Evolutionary conservation across 2,113 vertebrate genomes (phyloP), one percentile per base, ranked within the genome.

Genomic region (Heloderma charlesbogerti): DNA sequence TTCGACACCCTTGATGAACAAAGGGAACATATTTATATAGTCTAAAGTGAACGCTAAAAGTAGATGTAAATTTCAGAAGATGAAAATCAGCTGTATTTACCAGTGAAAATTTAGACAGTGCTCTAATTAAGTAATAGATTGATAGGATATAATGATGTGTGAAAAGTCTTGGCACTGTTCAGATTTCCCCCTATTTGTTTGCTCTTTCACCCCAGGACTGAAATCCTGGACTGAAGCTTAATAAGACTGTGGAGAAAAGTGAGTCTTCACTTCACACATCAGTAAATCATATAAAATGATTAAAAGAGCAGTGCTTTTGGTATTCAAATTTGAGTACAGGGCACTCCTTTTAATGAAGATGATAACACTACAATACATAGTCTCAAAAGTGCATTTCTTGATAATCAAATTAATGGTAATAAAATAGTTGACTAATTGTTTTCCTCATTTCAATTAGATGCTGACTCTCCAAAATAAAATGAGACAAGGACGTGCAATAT

Each of bases 1-100:
- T 98, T 96, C 99, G 98, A 97, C 99, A 99, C 85, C 99, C 99
- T 99, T 96, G 92, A 94, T 93, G 95, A 95, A 96, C 45, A 95
- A 89, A 90, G 83, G 89, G 93, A 97, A 97, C 89, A 96, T 94
- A 96, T 97, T 96, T 88, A 96, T 95, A 95, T 97, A 96, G 97
- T 93, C 94, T 67, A 94, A 97, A 95, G 95, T 90, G 95, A 95
- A 96, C 96, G 95, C 95, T 85, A 96, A 92, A 43, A 91, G 88
- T 95, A 67, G 82, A 94, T 96, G 92, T 92, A 90, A 93, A 96
- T 87, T 88, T 95, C 94, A 96, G 92, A 94, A 94, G 89, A 77
- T 92, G 86, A 93, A 94, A 87, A 84, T 86, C 78, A 91, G 5
- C 93, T 45, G 89, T 92, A 91, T 81, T 87, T 82, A 94, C 94